These are phyloP conservation scores for Tachina lurida DNA, from an alignment of 2,888 invertebrate genomes.

Conservation along the genomic window DNA sequence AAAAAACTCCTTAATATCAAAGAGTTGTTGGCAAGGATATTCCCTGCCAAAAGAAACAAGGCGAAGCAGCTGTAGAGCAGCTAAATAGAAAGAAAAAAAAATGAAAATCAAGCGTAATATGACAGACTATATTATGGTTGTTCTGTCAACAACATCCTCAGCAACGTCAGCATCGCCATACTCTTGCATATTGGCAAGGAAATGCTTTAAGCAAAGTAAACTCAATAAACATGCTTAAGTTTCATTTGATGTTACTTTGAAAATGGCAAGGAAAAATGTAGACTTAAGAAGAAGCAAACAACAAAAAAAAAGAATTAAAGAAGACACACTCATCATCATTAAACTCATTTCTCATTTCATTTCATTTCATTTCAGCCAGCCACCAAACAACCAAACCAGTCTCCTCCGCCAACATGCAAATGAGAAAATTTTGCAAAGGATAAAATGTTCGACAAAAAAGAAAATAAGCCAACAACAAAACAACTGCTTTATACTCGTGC, in stretches of 20 bases:
- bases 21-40: conserved; percentile 71
- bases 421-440: conserved; percentile 60
- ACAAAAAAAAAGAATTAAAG: conserved; percentile 23
- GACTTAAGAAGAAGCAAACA: conserved; percentile 4
- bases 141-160: conserved; percentile 62
- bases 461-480: conserved; percentile 23
- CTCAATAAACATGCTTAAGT: conserved; percentile 71
- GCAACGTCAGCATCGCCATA: conserved; percentile 35
- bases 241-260: conserved; percentile 70
- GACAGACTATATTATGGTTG: conserved; percentile 58
- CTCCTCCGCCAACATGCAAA: conserved; percentile 57
- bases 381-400: background rate
- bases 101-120: conserved; percentile 34
- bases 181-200: conserved; percentile 61
- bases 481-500: conserved; percentile 4
- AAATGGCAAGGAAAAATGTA: conserved; percentile 22
- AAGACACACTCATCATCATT: conserved; percentile 58
- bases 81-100: background rate
- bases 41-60: conserved; percentile 24
- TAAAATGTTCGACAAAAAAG: conserved; percentile 20
- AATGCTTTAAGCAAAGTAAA: conserved; percentile 72
- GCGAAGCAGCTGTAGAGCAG: background rate
- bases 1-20: conserved; percentile 70
- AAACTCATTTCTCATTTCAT: conserved; percentile 40
- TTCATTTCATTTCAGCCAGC: conserved; percentile 10